These are phyloP conservation scores for Nycticryphes semicollaris DNA, from an alignment of 2,113 vertebrate species.

Conservation along the genomic window DNA sequence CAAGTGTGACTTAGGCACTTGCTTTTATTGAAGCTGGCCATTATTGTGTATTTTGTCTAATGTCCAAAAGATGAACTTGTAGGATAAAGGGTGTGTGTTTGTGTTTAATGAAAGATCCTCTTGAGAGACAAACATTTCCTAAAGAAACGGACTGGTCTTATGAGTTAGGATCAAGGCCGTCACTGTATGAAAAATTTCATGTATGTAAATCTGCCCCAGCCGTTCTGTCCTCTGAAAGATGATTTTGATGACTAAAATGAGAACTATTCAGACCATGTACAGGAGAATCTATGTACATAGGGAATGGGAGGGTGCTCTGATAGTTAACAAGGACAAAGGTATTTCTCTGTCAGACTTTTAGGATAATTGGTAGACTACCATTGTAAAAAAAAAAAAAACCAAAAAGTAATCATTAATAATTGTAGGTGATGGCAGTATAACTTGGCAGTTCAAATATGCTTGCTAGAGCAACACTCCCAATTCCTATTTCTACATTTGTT, in stretches of 20 bases:
- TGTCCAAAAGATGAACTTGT: background rate
- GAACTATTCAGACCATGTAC: background rate
- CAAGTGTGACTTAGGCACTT: background rate
- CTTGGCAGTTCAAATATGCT: background rate
- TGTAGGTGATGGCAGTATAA: background rate
- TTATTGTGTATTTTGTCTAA: background rate
- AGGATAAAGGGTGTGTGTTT: background rate
- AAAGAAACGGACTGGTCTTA: background rate
- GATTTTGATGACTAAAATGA: background rate
- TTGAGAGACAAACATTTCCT: background rate
- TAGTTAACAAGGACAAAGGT: background rate
- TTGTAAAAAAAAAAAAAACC: conserved; percentile 27
- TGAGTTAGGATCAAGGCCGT: background rate
- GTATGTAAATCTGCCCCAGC: background rate
- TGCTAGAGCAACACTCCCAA: background rate
- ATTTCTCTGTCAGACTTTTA: background rate
- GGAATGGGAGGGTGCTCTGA: background rate
- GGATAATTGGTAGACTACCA: background rate
- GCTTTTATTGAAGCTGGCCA: background rate
- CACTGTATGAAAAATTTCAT: background rate
- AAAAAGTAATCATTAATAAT: background rate
- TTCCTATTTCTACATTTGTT: conserved; percentile 14
- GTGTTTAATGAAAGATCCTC: background rate
- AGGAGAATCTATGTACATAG: background rate
- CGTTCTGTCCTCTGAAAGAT: background rate